Evolutionary conservation across 2,888 invertebrate genomes (phyloP), one percentile per base, ranked within the genome.

Genomic region (Melinaea marsaeus): DNA sequence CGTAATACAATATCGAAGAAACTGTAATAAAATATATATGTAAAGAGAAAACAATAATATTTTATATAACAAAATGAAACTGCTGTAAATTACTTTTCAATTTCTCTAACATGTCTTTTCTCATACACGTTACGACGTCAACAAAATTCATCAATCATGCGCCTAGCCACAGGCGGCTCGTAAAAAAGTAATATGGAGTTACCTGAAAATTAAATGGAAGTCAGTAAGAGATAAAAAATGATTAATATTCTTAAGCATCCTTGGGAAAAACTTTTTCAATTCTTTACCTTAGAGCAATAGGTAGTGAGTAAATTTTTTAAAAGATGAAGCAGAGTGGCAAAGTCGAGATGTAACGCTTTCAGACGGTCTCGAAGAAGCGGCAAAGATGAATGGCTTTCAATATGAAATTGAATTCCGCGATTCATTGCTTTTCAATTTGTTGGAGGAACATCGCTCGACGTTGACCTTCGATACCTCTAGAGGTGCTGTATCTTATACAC

Each of bases 401-500:
- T 92, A 92, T 92, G 92, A 93, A 92, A 93, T 93, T 93, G 92
- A 93, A 93, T 93, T 92, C 92, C 91, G 92, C 91, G 92, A 92
- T 92, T 92, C 92, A 92, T 92, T 92, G 92, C 92, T 89, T 91
- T 91, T 92, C 92, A 92, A 92, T 92, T 90, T 91, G 90, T 89
- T 85, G 80, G 85, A 80, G 84, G 86, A 86, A 81, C 88, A 86
- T 81, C 85, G 84, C 79, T 79, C 80, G 80, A 78, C 86, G 84
- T 84, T 88, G 86, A 85, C 85, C 81, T 81, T 77, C 74, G 80
- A 80, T 77, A 76, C 79, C 81, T 82, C 75, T 70, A 76, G 76
- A 85, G 83, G 83, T 85, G 80, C 75, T 75, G 76, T 80, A 75
- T 55, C 60, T 64, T 64, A 42, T 60, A 57, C 55, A 58, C 55